Evolutionary conservation across 2,888 invertebrate genomes (phyloP).

Genomic region (Tineola bisselliella): DNA sequence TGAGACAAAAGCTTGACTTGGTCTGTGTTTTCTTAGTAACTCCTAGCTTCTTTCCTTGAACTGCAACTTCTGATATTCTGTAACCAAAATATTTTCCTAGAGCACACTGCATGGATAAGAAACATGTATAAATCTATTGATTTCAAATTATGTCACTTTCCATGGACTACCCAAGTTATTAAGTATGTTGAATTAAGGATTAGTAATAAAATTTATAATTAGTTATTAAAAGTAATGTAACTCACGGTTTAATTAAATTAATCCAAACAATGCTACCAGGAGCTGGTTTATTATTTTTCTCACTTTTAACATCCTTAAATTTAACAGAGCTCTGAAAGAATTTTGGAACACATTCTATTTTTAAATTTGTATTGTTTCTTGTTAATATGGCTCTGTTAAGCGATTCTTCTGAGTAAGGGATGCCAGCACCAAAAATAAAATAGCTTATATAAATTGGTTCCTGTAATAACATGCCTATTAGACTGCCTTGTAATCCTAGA

Average conservation of each 20-base stretch:
- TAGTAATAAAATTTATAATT: not conserved
- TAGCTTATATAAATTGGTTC: constrained; percentile 75
- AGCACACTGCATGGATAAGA: not conserved
- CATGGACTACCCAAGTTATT: too few species aligned
- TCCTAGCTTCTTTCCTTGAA: constrained; percentile 82
- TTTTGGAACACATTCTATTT: constrained; percentile 22
- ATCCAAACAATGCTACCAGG: constrained; percentile 48
- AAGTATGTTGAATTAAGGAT: not conserved
- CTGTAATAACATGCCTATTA: constrained; percentile 74
- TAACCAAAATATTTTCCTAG: constrained; percentile 25
- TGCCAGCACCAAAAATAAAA: constrained; percentile 75
- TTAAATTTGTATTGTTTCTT: constrained; percentile 26
- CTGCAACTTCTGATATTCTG: constrained; percentile 76
- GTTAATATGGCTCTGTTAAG: constrained; percentile 64
- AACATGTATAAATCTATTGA: not conserved
- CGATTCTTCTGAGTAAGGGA: constrained; percentile 70
- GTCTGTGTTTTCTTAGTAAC: constrained; percentile 73
- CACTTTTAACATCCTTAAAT: constrained; percentile 30
- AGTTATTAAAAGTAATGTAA: constrained; percentile 16
- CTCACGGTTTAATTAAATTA: constrained; percentile 34
- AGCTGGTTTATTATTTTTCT: constrained; percentile 30
- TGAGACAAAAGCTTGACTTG: constrained; percentile 46
- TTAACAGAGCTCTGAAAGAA: constrained; percentile 32
- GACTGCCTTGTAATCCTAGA: constrained; percentile 85
- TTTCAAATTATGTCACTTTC: too few species aligned